Evolutionary conservation across 1,140 invertebrate genomes (phyloP), one percentile per base, ranked within the genome.

Genomic region (Drosophila mauritiana): DNA sequence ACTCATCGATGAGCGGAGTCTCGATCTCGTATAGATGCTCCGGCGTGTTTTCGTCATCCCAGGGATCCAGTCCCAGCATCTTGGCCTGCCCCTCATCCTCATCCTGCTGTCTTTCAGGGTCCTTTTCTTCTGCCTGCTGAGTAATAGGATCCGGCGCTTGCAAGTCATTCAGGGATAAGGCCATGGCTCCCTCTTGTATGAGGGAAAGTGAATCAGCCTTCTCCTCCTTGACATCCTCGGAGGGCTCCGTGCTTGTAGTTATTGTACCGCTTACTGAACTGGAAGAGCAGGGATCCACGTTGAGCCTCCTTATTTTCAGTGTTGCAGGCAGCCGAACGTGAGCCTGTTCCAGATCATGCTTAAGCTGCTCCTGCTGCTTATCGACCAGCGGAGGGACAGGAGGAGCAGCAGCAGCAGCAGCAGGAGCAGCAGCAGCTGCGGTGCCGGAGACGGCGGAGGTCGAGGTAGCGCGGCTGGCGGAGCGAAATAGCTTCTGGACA

Each of bases 401-500:
- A 5, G 65, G 53, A 11, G 20, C 42, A 31, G 0, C 4, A 25
- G 22, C 4, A 25, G 22, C 2, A 5, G 64, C 52, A 3, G 64
- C 20, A 3, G 20, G 48, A 5, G 64, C 61, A 11, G 20, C 40
- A 31, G 0, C 4, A 25, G 22, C 2, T 4, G 64, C 56, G 4
- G 64, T 17, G 17, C 17, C 56, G 17, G 17, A 22, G 10, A 3
- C 4, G 20, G 22, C 57, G 34, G 39, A 54, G 22, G 65, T 58
- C 6, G 57, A 57, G 13, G 54, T 15, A 11, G 12, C 13, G 46
- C 17, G 13, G 49, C 22, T 27, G 3, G 56, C 73, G 13, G 54
- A 56, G 40, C 80, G 68, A 13, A 90, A 86, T 0, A 92, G 57
- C 46, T 85, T 72, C 13, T 83, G 61, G 7, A 91, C 82, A 7